Base-by-base conservation (phyloP, 2,888 invertebrate species). In the Melipona bicolor region DNA sequence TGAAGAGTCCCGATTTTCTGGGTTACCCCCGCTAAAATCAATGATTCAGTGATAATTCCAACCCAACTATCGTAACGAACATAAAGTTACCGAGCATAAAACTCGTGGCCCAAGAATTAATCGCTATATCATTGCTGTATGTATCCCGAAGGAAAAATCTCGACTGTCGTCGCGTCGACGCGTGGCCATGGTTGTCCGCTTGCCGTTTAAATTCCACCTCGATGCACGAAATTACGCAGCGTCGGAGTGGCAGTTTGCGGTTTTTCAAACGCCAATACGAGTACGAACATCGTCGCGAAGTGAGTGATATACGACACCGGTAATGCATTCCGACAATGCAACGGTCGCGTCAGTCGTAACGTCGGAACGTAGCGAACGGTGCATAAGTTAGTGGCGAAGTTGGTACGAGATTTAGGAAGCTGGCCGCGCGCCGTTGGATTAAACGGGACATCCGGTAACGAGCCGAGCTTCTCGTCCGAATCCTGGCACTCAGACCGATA, bases 361-460 rank as follows among this genome's bases (percentile, higher is more conserved):
- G 36, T 36, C 56, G 68, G 59, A 59, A 71, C 68, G 68, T 75
- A 59, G 56, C 62, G 71, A 54, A 27, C 68, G 74, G 71, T 62
- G 65, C 85, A 81, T 85, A 85, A 85, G 85, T 85, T 74, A 85
- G 70, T 50, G 21, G 43, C 15, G 61, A 80, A 80, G 76, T 78
- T 83, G 15, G 79, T 49, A 36, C 27, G 56, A 74, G 79, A 84
- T 84, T 74, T 36, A 15, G 68, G 68, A 21, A 71, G 32, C 67
- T 43, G 36, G n/a, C 9, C 24, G 67, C 36, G 43, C 43, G 43
- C 43, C 43, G 4, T n/a, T 50, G 81, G 77, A 84, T 84, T 83
- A 86, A 86, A 68, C 79, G 50, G 79, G 80, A 84, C 81, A 86
- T 80, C 76, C 84, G 64, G 73, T 82, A 61, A 75, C 75, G 64